Conservation (phyloP, 2,888 invertebrate species). For the Eumerus sabulonum region DNA sequence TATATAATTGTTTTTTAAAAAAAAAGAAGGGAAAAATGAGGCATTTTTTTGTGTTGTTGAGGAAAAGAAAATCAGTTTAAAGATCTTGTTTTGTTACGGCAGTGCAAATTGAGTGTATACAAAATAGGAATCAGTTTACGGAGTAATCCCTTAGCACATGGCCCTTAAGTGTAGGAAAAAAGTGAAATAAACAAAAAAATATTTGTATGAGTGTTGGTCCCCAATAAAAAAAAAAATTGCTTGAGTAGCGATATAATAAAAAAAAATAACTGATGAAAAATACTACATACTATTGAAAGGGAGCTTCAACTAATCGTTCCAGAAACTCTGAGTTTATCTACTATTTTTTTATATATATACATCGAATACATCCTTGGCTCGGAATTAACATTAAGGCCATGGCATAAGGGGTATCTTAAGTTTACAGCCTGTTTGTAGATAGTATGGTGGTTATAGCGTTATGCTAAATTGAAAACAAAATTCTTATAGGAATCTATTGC, state of each 20-base stretch:
- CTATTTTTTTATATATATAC: neutral
- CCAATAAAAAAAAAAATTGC: neutral
- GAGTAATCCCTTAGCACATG: slow-evolving; percentile 49
- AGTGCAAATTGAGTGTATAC: slow-evolving; percentile 56
- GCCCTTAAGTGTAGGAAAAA: neutral
- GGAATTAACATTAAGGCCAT: neutral
- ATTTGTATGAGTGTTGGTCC: slow-evolving; percentile 11
- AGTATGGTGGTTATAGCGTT: slow-evolving; percentile 39
- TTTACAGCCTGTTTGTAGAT: slow-evolving; percentile 61
- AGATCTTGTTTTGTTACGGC: slow-evolving; percentile 34
- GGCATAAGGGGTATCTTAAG: slow-evolving; percentile 41
- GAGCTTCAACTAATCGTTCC: no score
- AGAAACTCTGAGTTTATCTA: neutral
- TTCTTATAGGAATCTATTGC: neutral
- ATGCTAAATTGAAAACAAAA: slow-evolving; percentile 17
- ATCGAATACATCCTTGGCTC: neutral
- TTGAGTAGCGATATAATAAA: neutral
- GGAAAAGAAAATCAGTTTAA: neutral
- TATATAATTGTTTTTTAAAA: neutral
- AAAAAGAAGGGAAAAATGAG: neutral
- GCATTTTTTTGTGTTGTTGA: neutral
- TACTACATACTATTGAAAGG: no score
- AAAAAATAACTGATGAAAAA: no score
- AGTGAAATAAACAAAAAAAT: neutral
- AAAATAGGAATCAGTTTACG: slow-evolving; percentile 65